These are phyloP conservation scores for Porites rus DNA, from an alignment of 92 coral and sea anemone genomes.

Conservation along the genomic window DNA sequence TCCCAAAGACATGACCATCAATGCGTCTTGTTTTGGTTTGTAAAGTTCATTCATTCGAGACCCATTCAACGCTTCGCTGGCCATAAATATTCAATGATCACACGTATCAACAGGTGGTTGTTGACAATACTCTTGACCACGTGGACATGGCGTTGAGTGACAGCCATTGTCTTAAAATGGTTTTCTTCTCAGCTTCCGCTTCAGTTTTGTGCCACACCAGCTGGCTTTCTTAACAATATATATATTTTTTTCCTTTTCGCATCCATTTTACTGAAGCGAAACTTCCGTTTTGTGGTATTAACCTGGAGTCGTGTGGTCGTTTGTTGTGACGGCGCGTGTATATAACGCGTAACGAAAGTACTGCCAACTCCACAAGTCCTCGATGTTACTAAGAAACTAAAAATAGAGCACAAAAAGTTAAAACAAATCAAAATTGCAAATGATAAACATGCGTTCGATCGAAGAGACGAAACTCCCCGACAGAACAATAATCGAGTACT, in stretches of 20 bases:
- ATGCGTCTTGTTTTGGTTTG: constrained; percentile 63
- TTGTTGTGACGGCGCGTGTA: too few relatives aligned
- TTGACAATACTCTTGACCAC: constrained; percentile 33
- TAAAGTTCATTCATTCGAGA: constrained; percentile 29
- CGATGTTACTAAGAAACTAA: too few relatives aligned
- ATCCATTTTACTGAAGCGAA: background rate
- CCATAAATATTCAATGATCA: constrained; percentile 33
- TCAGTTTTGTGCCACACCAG: constrained; percentile 1
- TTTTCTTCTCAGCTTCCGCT: background rate
- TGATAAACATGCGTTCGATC: too few relatives aligned
- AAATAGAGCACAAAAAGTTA: too few relatives aligned
- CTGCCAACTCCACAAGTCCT: too few relatives aligned
- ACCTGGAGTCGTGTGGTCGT: too few relatives aligned
- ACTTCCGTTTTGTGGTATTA: background rate
- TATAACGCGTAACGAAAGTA: too few relatives aligned
- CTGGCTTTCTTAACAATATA: background rate
- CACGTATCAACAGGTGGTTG: constrained; percentile 95
- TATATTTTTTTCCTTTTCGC: background rate
- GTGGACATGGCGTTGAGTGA: constrained; percentile 47
- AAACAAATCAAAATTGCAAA: too few relatives aligned
- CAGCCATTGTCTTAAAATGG: background rate
- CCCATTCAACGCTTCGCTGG: constrained; percentile 33
- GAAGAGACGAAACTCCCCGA: too few relatives aligned
- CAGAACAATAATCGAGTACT: too few relatives aligned
- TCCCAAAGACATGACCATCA: constrained; percentile 2